Percentiles rank a stretch among this genome's conserved stretches.
Evolutionary conservation across 2,797 vertebrate species (phyloP).

Genomic region (Lophius americanus): DNA sequence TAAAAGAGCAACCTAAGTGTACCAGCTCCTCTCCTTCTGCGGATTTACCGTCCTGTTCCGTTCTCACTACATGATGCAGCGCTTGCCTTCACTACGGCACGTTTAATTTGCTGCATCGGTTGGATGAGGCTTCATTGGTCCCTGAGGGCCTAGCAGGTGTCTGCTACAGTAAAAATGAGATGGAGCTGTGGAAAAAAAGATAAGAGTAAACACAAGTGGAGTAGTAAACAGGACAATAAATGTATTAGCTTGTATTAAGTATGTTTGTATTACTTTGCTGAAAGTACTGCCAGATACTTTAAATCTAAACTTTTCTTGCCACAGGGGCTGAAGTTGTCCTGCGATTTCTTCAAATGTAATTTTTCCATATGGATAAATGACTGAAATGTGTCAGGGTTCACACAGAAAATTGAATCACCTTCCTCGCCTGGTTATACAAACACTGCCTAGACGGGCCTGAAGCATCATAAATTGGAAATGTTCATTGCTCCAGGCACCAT

Average conservation of each 20-base stretch:
- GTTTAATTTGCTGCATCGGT: constrained; percentile 37
- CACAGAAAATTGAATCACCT: constrained; percentile 45
- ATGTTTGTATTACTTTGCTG: background rate
- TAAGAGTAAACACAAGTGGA: constrained; percentile 2
- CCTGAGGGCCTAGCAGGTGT: constrained; percentile 38
- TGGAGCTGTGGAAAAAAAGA: constrained; percentile 9
- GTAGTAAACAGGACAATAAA: background rate
- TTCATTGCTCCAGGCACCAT: constrained; percentile 24
- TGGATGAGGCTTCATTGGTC: constrained; percentile 39
- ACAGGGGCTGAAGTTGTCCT: constrained; percentile 12
- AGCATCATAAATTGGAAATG: constrained; percentile 42
- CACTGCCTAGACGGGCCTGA: constrained; percentile 33
- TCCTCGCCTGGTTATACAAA: constrained; percentile 37
- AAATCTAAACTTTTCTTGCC: constrained; percentile 21
- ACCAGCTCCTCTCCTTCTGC: too few relatives aligned
- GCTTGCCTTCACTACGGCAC: background rate
- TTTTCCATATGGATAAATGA: constrained; percentile 53
- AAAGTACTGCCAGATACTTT: constrained; percentile 17
- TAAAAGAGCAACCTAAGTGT: too few relatives aligned
- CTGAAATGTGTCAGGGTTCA: constrained; percentile 44
- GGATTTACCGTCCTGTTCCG: too few relatives aligned
- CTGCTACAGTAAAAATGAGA: constrained; percentile 24
- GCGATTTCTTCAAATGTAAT: constrained; percentile 29
- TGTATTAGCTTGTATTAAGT: background rate
- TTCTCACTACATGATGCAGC: too few relatives aligned